Evolutionary conservation across 2,113 vertebrate species (phyloP), one percentile per base, ranked within the genome.

Genomic region (Saguinus midas): DNA sequence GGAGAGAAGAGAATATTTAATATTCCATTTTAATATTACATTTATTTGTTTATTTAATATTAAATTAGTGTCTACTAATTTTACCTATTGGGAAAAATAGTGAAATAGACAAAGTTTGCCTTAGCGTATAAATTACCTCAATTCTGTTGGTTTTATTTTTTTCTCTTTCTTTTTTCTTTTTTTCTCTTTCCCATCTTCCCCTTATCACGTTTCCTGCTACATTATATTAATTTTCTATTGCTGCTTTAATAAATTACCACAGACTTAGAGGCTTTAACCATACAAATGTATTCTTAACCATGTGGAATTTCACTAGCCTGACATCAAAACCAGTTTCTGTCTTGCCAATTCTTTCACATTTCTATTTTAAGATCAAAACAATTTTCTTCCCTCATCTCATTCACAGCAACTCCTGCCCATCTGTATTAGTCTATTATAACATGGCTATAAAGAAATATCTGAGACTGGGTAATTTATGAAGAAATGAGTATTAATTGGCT

Each of bases 31-130:
- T 64, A 64, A 64, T 64, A 64, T 61, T 61, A 61, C 27, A 27
- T 64, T 64, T 32, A 32, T 64, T 58, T 58, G 23, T 58, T 64
- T 64, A 64, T 32, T 64, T 64, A 64, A 64, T 64, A 64, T 29
- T 64, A 64, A 64, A 64, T 64, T 64, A 29, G 61, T 73, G 32
- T 78, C 37, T 93, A 91, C 25, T 92, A 73, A 85, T 94, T 96
- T 80, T 45, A 80, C 55, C 61, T 86, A 16, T 70, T 91, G 29
- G 14, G 14, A 20, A 91, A 86, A 95, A 88, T 52, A 78, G 23
- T 70, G 35, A 93, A 92, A 58, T 83, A 94, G 64, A 64, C 17
- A 64, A 92, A 92, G 40, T 91, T 97, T 97, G 17, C 64, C 40
- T 75, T 95, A 87, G 78, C 72, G 88, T 32, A 84, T 90, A 88